Percentiles rank a stretch among this genome's conserved stretches.
Evolutionary conservation across 2,113 vertebrate species (phyloP).

Genomic region (Chloropsis hardwickii): DNA sequence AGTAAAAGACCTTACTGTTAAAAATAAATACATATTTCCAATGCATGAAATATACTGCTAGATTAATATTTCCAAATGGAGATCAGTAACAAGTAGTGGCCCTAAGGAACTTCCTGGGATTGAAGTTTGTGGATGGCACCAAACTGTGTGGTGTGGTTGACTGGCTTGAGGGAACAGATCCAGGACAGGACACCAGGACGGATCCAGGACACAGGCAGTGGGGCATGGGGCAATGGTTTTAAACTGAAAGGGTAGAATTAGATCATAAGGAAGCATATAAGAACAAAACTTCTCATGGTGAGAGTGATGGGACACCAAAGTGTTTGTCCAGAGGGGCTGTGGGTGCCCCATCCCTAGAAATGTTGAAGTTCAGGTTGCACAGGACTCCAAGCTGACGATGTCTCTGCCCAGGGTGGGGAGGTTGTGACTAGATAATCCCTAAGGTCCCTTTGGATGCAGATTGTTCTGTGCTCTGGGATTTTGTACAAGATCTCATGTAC

Average conservation of each 20-base stretch:
- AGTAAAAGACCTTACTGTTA: neutral
- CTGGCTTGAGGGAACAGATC: neutral
- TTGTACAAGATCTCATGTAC: neutral
- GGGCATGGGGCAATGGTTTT: neutral
- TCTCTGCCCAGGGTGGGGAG: neutral
- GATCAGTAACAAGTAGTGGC: neutral
- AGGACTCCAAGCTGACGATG: fast-evolving
- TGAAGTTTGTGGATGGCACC: neutral
- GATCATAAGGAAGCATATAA: neutral
- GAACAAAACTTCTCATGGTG: neutral
- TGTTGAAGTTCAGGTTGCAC: neutral
- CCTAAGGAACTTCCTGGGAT: neutral
- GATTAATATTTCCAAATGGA: neutral
- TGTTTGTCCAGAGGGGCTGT: neutral
- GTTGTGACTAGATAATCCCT: no score
- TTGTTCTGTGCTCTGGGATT: neutral
- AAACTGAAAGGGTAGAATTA: neutral
- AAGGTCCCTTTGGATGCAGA: neutral
- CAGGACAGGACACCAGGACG: no score
- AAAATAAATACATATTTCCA: neutral
- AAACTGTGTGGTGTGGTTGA: neutral
- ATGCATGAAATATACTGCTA: neutral
- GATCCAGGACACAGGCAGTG: no score
- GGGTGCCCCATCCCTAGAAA: neutral
- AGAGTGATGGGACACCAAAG: neutral